phyloP scores from a whole-genome alignment of 2,888 invertebrate genomes.

The Callosobruchus maculatus region DNA sequence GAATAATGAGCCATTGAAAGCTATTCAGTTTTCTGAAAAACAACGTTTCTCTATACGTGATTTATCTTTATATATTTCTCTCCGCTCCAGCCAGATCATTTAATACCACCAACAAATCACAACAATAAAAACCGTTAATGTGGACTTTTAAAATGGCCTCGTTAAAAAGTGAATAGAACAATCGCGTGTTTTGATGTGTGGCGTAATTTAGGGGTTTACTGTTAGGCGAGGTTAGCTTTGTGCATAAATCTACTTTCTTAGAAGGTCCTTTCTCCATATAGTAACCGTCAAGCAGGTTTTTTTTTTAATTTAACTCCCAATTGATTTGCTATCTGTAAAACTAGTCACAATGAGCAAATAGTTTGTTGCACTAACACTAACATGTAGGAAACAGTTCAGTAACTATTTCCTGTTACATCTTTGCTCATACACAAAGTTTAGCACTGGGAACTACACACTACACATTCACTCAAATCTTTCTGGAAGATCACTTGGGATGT shows the following conservation, averaged over 20 bases:
- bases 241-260: not conserved
- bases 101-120: constrained; percentile 9
- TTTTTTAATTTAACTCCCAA: no score
- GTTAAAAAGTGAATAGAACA: constrained; percentile 9
- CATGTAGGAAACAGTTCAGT: no score
- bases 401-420: no score
- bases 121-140: constrained; percentile 4
- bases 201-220: constrained; percentile 7
- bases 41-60: constrained; percentile 9
- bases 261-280: no score
- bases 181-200: constrained; percentile 6
- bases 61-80: constrained; percentile 5
- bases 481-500: no score
- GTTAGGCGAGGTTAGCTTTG: not conserved
- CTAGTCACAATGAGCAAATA: no score
- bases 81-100: not conserved
- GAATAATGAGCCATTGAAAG: constrained; percentile 6
- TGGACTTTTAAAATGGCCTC: constrained; percentile 3
- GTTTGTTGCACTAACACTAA: no score
- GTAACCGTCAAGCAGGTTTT: no score
- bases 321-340: no score
- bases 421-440: no score
- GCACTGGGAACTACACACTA: no score
- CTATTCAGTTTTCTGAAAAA: constrained; percentile 5
- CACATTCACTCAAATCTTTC: no score